Base-by-base conservation (phyloP, 1,140 invertebrate species). In the Leptestheria dahalacensis region DNA sequence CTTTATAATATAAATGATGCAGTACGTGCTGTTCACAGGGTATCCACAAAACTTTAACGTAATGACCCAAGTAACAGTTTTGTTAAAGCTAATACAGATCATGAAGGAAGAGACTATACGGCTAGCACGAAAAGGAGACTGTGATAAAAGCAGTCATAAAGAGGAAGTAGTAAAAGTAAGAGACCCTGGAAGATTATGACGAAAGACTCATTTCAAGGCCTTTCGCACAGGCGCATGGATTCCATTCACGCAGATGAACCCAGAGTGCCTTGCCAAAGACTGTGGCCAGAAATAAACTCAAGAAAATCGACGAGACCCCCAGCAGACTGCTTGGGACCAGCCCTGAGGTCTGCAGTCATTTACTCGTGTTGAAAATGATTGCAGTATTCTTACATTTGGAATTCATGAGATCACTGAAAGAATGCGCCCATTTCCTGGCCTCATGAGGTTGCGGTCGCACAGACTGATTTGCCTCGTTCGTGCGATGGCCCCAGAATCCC, bases 381-480 rank as follows among this genome's bases (percentile, higher is more conserved):
- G 15, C 6, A 9, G 15, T 15, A 41, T 41, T 41, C 15, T 59
- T 52, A 59, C 58, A 59, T 59, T 59, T 59, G 46, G 58, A 59
- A n/a, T 47, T 48, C 46, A 59, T 50, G 3, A 59, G 58, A 25
- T 25, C 58, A 20, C 24, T 18, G 47, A 59, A 59, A 1, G 58
- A 77, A 51, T 73, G 66, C 4, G 74, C 67, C 77, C 77, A 79
- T 60, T 73, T 70, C 24, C 69, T 66, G 2, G 71, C 74, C 59
- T 77, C 73, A 48, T 77, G 71, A 1, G 71, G 71, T 4, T 70
- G 65, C 4, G 77, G 74, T 61, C 76, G 23, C 15, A 50, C 48
- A 11, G 58, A 59, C 24, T 29, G 33, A 18, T 29, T 47, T 3
- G 48, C 20, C 18, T 76, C 75, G 9, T 74, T 74, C 9, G 74